phyloP scores from a whole-genome alignment of 2,797 vertebrate genomes.

The Spinibarbus caldwelli region DNA sequence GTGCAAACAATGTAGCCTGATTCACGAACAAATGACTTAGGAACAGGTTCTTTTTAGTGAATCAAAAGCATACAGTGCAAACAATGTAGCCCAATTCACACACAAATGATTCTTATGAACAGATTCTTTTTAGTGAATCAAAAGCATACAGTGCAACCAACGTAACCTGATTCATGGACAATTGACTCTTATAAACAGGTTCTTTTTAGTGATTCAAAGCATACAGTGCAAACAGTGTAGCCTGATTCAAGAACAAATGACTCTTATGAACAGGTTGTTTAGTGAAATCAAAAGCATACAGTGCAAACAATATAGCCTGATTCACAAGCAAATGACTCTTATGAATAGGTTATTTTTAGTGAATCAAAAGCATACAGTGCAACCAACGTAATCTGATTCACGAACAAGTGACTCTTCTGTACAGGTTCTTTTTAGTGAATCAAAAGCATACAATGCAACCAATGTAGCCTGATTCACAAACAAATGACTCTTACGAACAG shows the following conservation, averaged over 20 bases:
- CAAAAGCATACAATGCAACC: not conserved
- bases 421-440: not conserved
- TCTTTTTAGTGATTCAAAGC: not conserved
- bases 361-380: too few relatives aligned
- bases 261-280: too few relatives aligned
- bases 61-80: not conserved
- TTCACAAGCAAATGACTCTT: not conserved
- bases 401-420: rapidly evolving
- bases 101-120: not conserved
- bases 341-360: not conserved
- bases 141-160: not conserved
- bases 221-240: not conserved
- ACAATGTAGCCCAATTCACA: not conserved
- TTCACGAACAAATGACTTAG: not conserved
- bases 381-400: not conserved
- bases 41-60: not conserved
- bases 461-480: not conserved
- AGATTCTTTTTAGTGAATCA: not conserved
- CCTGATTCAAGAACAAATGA: not conserved
- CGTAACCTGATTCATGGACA: too few relatives aligned
- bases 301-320: not conserved
- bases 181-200: not conserved
- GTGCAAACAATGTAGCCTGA: too few relatives aligned
- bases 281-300: not conserved
- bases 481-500: not conserved